Conservation (phyloP, 2,113 vertebrate species). For the Lichenostomus cassidix region DNA sequence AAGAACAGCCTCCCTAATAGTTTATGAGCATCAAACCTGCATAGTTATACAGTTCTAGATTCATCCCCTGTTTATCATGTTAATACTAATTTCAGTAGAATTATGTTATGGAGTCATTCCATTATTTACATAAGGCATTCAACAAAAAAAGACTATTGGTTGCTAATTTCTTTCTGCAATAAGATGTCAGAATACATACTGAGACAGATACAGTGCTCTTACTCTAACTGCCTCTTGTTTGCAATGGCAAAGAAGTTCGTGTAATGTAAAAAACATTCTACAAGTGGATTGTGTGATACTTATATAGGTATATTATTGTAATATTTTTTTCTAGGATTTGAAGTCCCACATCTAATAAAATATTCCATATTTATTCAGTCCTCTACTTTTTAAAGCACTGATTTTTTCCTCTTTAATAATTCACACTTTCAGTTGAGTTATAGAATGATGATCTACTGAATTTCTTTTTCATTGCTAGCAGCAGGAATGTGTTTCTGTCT, state of each 20-base stretch:
- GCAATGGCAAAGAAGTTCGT: neutral
- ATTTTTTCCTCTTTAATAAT: constrained; percentile 26
- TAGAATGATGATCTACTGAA: constrained; percentile 9
- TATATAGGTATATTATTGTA: neutral
- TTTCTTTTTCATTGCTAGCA: constrained; percentile 13
- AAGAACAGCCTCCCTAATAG: neutral
- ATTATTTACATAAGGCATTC: neutral
- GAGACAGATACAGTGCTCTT: neutral
- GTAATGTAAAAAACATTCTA: neutral
- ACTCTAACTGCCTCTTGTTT: neutral
- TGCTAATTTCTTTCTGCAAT: neutral
- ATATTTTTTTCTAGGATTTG: neutral
- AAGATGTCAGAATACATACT: neutral
- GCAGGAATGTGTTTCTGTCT: neutral
- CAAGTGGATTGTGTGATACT: neutral
- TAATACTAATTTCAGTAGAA: neutral
- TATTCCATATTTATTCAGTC: constrained; percentile 10
- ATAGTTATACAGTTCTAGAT: neutral
- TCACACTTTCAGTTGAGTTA: constrained; percentile 18
- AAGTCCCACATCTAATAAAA: neutral
- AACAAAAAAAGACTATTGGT: neutral
- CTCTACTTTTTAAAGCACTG: neutral
- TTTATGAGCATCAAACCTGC: neutral
- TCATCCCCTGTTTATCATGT: neutral
- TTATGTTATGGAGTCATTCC: neutral